Conservation (phyloP, 2,888 invertebrate species). For the Brassicogethes aeneus region DNA sequence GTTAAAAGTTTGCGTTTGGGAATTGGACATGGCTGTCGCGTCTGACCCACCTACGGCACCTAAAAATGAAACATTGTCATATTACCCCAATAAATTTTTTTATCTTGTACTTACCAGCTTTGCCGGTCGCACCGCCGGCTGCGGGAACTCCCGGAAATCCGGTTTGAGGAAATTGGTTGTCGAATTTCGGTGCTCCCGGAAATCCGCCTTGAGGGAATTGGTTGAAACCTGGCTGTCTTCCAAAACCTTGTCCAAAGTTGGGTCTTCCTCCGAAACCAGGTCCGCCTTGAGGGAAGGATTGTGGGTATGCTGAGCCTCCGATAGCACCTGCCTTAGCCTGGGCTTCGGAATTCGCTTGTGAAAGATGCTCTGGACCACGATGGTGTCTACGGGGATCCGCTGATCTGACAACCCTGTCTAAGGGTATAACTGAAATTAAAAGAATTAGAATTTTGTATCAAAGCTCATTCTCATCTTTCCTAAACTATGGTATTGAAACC, state of each 20-base stretch:
- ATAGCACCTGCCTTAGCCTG: slow-evolving; percentile 13
- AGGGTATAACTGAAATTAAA: no score
- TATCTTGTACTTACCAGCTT: slow-evolving; percentile 6
- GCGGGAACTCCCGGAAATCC: slow-evolving; percentile 8
- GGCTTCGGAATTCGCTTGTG: slow-evolving; percentile 9
- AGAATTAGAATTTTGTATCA: no score
- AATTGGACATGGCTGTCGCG: slow-evolving; percentile 14
- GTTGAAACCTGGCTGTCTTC: neutral
- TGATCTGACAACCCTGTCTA: slow-evolving; percentile 9
- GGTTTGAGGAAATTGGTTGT: neutral
- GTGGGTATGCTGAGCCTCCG: slow-evolving; percentile 7
- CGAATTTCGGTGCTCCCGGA: neutral
- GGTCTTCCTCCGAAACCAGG: neutral
- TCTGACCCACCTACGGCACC: slow-evolving; percentile 7
- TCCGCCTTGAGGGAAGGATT: slow-evolving; percentile 1
- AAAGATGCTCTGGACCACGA: neutral
- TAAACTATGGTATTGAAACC: no score
- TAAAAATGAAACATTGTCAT: neutral
- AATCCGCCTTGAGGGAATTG: slow-evolving; percentile 1
- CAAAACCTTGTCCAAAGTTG: neutral
- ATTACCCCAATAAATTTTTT: neutral
- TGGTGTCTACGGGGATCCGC: slow-evolving; percentile 11
- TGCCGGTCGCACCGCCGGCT: slow-evolving; percentile 6
- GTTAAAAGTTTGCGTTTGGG: slow-evolving; percentile 19
- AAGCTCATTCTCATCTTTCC: no score